These are phyloP conservation scores for Drosophila bocki DNA, from an alignment of 1,140 invertebrate genomes.

Conservation along the genomic window DNA sequence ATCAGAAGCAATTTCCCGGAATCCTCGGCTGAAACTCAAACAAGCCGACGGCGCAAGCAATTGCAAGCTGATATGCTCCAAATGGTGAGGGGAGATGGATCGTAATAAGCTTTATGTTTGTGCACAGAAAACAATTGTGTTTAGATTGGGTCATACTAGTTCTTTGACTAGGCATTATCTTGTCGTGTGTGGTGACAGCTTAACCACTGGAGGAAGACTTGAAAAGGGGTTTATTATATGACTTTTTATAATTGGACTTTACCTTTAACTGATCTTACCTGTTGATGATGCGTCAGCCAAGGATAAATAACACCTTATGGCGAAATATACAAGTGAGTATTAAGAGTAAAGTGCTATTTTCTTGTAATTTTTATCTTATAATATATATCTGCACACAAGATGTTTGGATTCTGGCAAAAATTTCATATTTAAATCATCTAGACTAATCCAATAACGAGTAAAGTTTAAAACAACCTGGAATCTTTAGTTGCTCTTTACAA, in stretches of 20 bases:
- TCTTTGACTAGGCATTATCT: not conserved
- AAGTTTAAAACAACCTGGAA: not conserved
- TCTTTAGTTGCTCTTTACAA: no score
- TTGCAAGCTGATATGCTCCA: conserved; percentile 39
- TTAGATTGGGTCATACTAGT: conserved; percentile 5
- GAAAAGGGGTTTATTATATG: not conserved
- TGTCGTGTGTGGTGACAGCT: not conserved
- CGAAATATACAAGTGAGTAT: not conserved
- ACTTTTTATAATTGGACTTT: not conserved
- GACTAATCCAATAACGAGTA: not conserved
- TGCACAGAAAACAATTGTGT: conserved; percentile 14
- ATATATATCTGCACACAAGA: no score
- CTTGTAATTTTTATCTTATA: not conserved
- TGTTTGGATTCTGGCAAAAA: not conserved
- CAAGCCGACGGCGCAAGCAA: conserved; percentile 62
- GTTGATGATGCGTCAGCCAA: conserved; percentile 3
- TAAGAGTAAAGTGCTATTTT: not conserved
- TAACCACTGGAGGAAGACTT: not conserved
- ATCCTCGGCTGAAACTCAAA: conserved; percentile 55
- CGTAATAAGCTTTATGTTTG: conserved; percentile 6
- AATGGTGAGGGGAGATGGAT: conserved; percentile 8
- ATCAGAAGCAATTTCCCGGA: conserved; percentile 70
- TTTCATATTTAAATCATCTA: not conserved
- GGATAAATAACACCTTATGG: not conserved
- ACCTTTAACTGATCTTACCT: conserved; percentile 1